Base-by-base conservation (phyloP, 2,888 invertebrate species). In the Lasius fuliginosus region DNA sequence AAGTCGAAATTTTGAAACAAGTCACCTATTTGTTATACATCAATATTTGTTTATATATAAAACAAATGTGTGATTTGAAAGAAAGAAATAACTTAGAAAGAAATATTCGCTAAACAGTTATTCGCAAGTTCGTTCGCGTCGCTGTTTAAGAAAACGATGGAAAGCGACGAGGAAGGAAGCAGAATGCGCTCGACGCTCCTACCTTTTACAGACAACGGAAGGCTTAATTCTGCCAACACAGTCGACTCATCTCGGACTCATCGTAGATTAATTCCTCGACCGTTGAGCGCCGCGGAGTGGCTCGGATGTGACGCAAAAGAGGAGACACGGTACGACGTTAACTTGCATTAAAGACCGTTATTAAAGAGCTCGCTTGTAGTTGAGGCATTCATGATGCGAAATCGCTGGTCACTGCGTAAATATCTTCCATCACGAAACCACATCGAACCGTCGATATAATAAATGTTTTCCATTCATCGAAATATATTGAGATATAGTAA, bases 221-320 rank as follows among this genome's bases (percentile, higher is more conserved):
- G 58, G 77, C 11, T 58, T 73, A 42, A 79, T 58, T 71, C 30
- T 56, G 15, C 36, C 69, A 33, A 40, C 40, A 27, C 40, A 27
- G 30, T 27, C 42, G 42, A 58, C 12, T 79, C 42, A 58, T 75
- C 60, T 62, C 27, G 30, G 60, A 42, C 27, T 75, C 62, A 46
- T 71, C 76, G 71, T 53, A 40, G 42, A 71, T 79, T 58, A 56
- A 77, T 71, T 69, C 42, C 71, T 23, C 27, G 56, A 71, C 69
- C 30, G 73, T 69, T 65, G 40, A 77, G 27, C 53, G 3, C 76
- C 49, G 56, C 56, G 40, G 40, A 36, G 53, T 69, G 69, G n/a
- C 23, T 23, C 46, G 65, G 18, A 46, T 46, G 23, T 27, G 75
- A 75, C 46, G 46, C 33, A 33, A 67, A 18, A 33, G 18, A 36